Percentiles rank a stretch among this genome's conserved stretches.
Conservation (phyloP, 2,113 vertebrate genomes). For the Scophthalmus maximus region DNA sequence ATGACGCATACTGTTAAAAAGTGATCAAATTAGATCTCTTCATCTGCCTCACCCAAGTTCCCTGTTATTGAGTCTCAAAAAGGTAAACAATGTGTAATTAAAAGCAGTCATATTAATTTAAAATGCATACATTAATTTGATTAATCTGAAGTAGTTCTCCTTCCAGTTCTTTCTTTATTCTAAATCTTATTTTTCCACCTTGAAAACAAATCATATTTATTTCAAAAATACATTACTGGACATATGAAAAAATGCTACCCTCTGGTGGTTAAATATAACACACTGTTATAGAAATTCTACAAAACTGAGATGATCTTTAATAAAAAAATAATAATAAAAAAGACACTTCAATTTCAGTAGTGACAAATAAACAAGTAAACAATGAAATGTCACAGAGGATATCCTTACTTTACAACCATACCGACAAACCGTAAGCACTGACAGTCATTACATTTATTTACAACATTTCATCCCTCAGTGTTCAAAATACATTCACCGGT, state of each 20-base stretch:
- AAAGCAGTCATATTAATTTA: neutral
- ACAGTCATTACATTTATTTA: neutral
- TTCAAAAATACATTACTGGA: neutral
- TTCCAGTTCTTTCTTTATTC: neutral
- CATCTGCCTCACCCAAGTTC: no score
- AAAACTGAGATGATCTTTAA: constrained; percentile 31
- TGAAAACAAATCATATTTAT: neutral
- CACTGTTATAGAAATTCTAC: neutral
- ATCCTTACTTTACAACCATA: neutral
- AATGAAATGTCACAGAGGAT: neutral
- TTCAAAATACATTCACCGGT: constrained; percentile 52
- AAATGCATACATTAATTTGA: no score
- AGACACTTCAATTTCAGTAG: neutral
- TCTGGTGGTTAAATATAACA: constrained; percentile 43
- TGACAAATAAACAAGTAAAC: constrained; percentile 1
- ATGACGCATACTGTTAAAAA: neutral
- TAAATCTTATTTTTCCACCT: neutral
- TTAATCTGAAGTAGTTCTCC: neutral
- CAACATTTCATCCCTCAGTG: constrained; percentile 11
- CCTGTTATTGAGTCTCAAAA: neutral
- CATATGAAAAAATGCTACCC: constrained; percentile 51
- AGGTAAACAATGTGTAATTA: neutral
- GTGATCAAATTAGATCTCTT: neutral
- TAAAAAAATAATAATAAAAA: constrained; percentile 30
- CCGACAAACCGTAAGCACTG: no score